Evolutionary conservation across 2,113 vertebrate species (phyloP), one percentile per base, ranked within the genome.

Genomic region (Notothenia coriiceps): DNA sequence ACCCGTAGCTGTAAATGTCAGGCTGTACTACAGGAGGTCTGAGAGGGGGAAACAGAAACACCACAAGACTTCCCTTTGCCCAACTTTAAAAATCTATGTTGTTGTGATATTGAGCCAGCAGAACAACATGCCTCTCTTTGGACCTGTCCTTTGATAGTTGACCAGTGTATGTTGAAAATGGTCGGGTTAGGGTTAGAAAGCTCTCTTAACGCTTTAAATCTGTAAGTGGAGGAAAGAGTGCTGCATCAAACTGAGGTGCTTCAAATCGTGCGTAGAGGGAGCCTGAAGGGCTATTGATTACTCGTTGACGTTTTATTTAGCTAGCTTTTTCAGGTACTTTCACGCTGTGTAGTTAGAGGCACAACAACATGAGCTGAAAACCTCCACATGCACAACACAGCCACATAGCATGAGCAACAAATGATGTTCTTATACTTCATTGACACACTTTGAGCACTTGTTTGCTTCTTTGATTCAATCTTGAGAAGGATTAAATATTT

Each of bases 291-390:
- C 77, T 83, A 83, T 73, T 65, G 86, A 84, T 54, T 76, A 54
- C 68, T 83, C 33, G 17, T 69, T 79, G 79, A 77, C 74, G 62
- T 80, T 86, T 88, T 59, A 82, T 85, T 85, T 70, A 67, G 80
- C 67, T 35, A 12, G 64, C 80, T 10, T 4, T 35, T 52, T 8
- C 69, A 47, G 66, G 18, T 47, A 56, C 60, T 74, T 80, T 64
- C 67, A 56, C 62, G 72, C 35, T 29, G 74, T 63, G 54, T 55
- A 10, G 25, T 35, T 70, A 60, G 51, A 74, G 56, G 65, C 55
- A 47, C 49, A 5, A 63, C 20, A 9, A 25, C 29, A 49, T 43
- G 22, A 54, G 51, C 51, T 54, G 18, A 54, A 49, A 47, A 74
- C 51, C 29, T 40, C 67, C 20, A 14, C 11, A 29, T 11, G 68